These are phyloP conservation scores for Porites cylindrica DNA, from an alignment of 92 coral and sea anemone species.

Conservation along the genomic window DNA sequence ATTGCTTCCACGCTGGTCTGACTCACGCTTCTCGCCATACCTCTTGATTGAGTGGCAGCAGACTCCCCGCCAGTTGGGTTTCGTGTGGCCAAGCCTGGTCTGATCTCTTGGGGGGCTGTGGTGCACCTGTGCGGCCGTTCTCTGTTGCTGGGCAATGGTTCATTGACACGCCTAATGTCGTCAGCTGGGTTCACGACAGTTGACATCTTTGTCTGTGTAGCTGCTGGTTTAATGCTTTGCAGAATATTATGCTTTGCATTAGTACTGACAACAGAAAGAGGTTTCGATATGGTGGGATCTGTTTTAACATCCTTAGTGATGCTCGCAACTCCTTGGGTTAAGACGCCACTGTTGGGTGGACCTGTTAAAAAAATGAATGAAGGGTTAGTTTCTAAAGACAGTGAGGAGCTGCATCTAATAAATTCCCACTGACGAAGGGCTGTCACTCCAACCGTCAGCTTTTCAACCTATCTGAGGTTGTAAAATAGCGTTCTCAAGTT, in stretches of 20 bases:
- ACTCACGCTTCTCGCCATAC: slow-evolving; percentile 83
- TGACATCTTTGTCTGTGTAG: slow-evolving; percentile 28
- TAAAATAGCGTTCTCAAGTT: no score
- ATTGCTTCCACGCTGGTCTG: slow-evolving; percentile 96
- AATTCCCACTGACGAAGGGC: no score
- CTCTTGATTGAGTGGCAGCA: slow-evolving; percentile 35
- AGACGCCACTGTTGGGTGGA: neutral
- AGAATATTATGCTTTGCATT: neutral
- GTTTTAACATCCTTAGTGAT: neutral
- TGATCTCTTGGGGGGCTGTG: slow-evolving; percentile 20
- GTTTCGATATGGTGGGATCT: no score
- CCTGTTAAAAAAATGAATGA: slow-evolving; percentile 2
- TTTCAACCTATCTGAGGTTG: no score
- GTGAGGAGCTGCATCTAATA: no score
- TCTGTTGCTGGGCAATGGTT: slow-evolving; percentile 32
- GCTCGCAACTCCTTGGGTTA: slow-evolving; percentile 10
- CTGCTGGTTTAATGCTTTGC: slow-evolving; percentile 17
- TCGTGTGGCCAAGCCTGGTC: slow-evolving; percentile 5
- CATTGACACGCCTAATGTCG: slow-evolving; percentile 50
- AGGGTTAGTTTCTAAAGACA: no score
- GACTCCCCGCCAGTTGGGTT: slow-evolving; percentile 27
- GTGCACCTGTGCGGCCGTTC: slow-evolving; percentile 34
- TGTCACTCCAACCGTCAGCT: no score
- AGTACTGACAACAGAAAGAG: neutral
- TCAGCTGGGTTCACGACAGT: slow-evolving; percentile 10